phyloP scores from a whole-genome alignment of 2,888 invertebrate genomes.

The Endomychus coccineus region DNA sequence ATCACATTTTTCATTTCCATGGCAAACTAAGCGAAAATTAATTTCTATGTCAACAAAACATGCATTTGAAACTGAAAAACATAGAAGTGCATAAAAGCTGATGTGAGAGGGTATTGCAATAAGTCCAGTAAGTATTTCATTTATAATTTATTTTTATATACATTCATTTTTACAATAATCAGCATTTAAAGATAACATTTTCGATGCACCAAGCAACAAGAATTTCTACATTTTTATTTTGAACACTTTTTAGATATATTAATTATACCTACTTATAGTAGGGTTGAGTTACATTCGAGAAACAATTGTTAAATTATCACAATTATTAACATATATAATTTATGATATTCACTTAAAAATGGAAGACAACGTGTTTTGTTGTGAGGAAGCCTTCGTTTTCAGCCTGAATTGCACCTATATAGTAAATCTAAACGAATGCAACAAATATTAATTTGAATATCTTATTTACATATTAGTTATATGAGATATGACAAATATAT shows the following conservation, averaged over 20 bases:
- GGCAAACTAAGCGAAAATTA: too few species aligned
- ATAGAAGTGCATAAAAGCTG: too few species aligned
- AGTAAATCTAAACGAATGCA: background rate
- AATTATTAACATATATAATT: background rate
- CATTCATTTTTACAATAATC: conserved; percentile 16
- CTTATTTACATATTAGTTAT: background rate
- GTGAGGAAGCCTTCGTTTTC: conserved; percentile 7
- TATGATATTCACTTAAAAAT: conserved; percentile 3
- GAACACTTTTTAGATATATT: conserved; percentile 12
- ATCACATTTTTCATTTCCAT: too few species aligned
- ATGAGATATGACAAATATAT: too few species aligned
- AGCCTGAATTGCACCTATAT: background rate
- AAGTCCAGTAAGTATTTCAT: too few species aligned
- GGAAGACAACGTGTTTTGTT: conserved; percentile 15
- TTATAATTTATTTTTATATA: conserved; percentile 14
- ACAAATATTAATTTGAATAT: background rate
- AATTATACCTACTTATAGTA: too few species aligned
- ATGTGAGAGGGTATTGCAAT: too few species aligned
- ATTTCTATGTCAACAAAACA: too few species aligned
- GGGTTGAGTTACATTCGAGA: too few species aligned
- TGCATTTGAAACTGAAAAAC: too few species aligned
- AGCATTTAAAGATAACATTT: conserved; percentile 8
- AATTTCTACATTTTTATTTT: conserved; percentile 5
- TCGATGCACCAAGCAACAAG: conserved; percentile 11
- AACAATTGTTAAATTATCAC: too few species aligned